Conservation (phyloP, 92 coral and sea anemone species). For the Siderastrea radians region DNA sequence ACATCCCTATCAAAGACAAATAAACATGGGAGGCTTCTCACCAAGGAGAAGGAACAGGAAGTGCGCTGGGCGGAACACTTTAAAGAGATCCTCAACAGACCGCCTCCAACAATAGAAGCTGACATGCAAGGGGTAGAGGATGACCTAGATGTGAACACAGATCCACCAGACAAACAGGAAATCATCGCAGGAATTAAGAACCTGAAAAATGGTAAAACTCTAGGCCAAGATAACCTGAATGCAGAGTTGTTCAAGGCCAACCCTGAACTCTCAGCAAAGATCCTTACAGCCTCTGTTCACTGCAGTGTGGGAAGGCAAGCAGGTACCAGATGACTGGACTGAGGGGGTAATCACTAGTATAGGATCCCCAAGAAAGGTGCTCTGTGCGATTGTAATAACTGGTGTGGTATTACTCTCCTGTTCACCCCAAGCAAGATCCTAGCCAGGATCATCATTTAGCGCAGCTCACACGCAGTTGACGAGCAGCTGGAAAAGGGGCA, state of each 20-base stretch:
- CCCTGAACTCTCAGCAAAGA: constrained; percentile 12
- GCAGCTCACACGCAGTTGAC: constrained; percentile 24
- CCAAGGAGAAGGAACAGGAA: constrained; percentile 9
- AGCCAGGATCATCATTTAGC: constrained; percentile 16
- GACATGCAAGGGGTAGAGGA: constrained; percentile 7
- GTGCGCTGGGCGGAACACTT: constrained; percentile 12
- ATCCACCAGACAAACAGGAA: constrained; percentile 15
- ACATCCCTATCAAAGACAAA: constrained; percentile 27
- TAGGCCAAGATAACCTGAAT: constrained; percentile 14
- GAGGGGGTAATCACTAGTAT: constrained; percentile 39
- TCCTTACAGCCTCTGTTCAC: constrained; percentile 20
- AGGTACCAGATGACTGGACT: constrained; percentile 24
- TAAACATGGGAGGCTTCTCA: constrained; percentile 8
- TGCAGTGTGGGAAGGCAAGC: constrained; percentile 27
- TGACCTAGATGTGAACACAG: constrained; percentile 22
- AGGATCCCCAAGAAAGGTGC: constrained; percentile 48
- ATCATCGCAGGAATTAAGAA: constrained; percentile 6
- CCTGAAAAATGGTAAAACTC: constrained; percentile 29
- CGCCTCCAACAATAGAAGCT: background rate
- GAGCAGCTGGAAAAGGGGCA: constrained; percentile 18
- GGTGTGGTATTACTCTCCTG: constrained; percentile 47
- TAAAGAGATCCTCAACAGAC: constrained; percentile 29
- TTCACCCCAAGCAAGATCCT: constrained; percentile 38
- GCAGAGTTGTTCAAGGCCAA: constrained; percentile 35
- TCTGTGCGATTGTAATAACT: constrained; percentile 35